Conservation (phyloP, 1,140 invertebrate species). For the Carposina sasakii region DNA sequence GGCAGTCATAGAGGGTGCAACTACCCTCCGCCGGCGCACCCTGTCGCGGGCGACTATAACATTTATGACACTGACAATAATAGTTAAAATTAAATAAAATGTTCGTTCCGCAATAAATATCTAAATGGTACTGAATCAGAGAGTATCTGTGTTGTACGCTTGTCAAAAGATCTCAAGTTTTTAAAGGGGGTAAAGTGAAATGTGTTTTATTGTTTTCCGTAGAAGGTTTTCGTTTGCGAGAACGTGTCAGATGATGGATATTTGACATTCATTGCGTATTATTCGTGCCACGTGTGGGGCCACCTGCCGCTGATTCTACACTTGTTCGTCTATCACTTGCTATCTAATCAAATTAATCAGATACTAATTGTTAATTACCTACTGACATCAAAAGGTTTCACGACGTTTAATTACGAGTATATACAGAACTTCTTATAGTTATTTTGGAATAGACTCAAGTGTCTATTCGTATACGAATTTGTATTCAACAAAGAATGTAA, state of each 20-base stretch:
- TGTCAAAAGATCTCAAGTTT: conserved; percentile 34
- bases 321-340: too few relatives aligned
- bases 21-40: conserved; percentile 42
- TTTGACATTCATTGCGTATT: conserved; percentile 71
- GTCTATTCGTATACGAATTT: too few relatives aligned
- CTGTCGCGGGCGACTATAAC: conserved; percentile 36
- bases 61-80: conserved; percentile 41
- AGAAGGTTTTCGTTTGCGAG: conserved; percentile 21
- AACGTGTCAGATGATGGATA: conserved; percentile 29
- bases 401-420: too few relatives aligned
- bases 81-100: conserved; percentile 50
- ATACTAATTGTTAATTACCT: too few relatives aligned
- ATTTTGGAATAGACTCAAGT: too few relatives aligned
- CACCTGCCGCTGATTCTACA: conserved; percentile 64
- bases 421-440: too few relatives aligned
- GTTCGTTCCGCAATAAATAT: conserved; percentile 61
- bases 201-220: conserved; percentile 27
- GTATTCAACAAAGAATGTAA: too few relatives aligned
- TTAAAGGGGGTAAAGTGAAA: conserved; percentile 14
- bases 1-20: conserved; percentile 66
- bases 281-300: conserved; percentile 64
- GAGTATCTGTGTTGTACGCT: conserved; percentile 49
- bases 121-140: conserved; percentile 71
- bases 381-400: too few relatives aligned
- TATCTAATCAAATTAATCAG: too few relatives aligned